These are phyloP conservation scores for Salpingus planirostris DNA, from an alignment of 2,888 invertebrate genomes.

Conservation along the genomic window DNA sequence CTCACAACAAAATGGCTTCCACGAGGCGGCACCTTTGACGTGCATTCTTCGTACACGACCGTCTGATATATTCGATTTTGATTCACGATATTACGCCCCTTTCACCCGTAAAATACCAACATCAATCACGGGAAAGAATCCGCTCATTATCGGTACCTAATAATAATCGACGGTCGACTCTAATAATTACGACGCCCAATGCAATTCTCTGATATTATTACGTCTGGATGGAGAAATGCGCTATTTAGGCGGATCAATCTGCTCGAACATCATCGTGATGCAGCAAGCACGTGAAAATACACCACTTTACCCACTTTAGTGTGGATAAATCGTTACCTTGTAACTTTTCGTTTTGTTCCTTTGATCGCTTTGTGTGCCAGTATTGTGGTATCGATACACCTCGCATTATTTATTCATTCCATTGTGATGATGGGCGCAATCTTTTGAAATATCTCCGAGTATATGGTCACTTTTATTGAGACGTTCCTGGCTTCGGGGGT, in stretches of 20 bases:
- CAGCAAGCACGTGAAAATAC: too few species aligned
- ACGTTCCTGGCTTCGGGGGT: too few species aligned
- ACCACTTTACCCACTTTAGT: too few species aligned
- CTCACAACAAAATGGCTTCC: conserved; percentile 26
- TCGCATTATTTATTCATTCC: conserved; percentile 7
- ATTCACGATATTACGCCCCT: conserved; percentile 19
- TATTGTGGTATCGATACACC: conserved; percentile 8
- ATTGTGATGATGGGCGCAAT: too few species aligned
- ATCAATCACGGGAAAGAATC: conserved; percentile 15
- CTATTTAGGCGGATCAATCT: too few species aligned
- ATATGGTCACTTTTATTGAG: too few species aligned
- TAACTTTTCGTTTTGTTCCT: conserved; percentile 13
- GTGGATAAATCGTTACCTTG: conserved; percentile 12
- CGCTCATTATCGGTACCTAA: conserved; percentile 9
- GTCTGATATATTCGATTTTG: conserved; percentile 20
- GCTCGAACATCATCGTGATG: too few species aligned
- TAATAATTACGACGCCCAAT: too few species aligned
- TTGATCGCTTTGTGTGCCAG: conserved; percentile 10
- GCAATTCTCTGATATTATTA: too few species aligned
- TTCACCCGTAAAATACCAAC: conserved; percentile 14
- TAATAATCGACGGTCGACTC: too few species aligned
- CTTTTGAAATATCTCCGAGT: too few species aligned
- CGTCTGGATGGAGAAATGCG: too few species aligned
- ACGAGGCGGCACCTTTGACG: conserved; percentile 25
- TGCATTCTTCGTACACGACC: conserved; percentile 23